A percentile compares a stretch with the other conserved stretches of the same genome.
phyloP scores from a whole-genome alignment of 2,797 vertebrate genomes.

The Notolepis coatsorum region DNA sequence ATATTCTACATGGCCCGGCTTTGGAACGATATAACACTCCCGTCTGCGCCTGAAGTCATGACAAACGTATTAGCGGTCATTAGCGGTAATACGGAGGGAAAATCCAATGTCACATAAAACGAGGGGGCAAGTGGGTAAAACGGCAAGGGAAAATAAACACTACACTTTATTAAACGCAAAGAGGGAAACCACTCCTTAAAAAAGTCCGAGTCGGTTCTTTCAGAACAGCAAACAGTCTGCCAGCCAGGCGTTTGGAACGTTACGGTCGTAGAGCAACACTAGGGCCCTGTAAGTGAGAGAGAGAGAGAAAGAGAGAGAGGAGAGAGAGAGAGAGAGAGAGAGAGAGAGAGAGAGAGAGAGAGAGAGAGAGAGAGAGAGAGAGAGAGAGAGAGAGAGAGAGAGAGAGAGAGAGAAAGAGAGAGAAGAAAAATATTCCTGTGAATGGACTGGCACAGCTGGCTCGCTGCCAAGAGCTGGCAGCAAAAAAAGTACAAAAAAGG shows the following conservation, averaged over 20 bases:
- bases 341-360: conserved; percentile 12
- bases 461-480: conserved; percentile 22
- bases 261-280: conserved; percentile 14
- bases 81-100: not conserved
- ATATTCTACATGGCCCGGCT: conserved; percentile 3
- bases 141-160: conserved; percentile 25
- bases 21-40: not conserved
- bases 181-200: conserved; percentile 18
- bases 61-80: conserved; percentile 16
- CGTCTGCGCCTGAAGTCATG: not conserved
- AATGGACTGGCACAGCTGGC: conserved; percentile 35
- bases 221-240: conserved; percentile 29
- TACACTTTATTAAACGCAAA: conserved; percentile 5
- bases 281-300: not conserved
- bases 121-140: not conserved
- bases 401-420: conserved; percentile 20
- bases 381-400: conserved; percentile 12
- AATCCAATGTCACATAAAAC: conserved; percentile 17
- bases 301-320: conserved; percentile 17
- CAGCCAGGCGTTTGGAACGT: conserved; percentile 12
- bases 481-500: conserved; percentile 28
- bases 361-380: conserved; percentile 9
- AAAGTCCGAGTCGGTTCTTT: conserved; percentile 6
- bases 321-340: conserved; percentile 21
- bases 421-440: conserved; percentile 21